These are phyloP conservation scores for Danaus plexippus DNA, from an alignment of 1,140 invertebrate genomes.

Conservation along the genomic window DNA sequence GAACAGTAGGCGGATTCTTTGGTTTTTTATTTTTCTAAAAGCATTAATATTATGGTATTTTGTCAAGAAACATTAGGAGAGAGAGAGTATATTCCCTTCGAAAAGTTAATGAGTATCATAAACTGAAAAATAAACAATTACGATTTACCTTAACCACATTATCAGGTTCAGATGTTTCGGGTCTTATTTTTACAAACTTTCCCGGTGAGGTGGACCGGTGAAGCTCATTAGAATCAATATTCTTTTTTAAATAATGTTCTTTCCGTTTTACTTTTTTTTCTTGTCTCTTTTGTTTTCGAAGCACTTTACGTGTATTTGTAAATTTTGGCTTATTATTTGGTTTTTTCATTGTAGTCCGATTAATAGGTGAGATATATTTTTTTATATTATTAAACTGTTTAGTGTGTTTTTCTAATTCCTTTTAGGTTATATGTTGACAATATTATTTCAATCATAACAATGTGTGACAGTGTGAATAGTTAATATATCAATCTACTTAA, in stretches of 20 bases:
- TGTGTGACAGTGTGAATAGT: too few relatives aligned
- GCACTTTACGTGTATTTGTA: conserved; percentile 43
- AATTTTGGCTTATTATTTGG: conserved; percentile 27
- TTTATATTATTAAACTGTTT: too few relatives aligned
- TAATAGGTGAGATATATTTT: too few relatives aligned
- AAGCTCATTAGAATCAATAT: conserved; percentile 18
- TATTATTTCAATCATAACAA: too few relatives aligned
- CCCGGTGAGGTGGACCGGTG: conserved; percentile 29
- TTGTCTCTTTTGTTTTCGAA: conserved; percentile 53
- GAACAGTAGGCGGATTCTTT: conserved; percentile 27
- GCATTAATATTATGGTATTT: conserved; percentile 1
- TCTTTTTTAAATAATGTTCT: conserved; percentile 57
- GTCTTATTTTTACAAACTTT: conserved; percentile 50
- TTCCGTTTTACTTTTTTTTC: conserved; percentile 51
- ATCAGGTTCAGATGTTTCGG: conserved; percentile 18
- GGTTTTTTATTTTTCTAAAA: conserved; percentile 38
- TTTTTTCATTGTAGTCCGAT: conserved; percentile 42
- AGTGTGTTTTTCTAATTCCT: too few relatives aligned
- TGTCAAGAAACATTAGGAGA: too few relatives aligned
- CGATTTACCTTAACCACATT: conserved; percentile 1
- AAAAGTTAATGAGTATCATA: background rate
- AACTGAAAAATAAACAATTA: conserved; percentile 2
- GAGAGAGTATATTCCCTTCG: too few relatives aligned
- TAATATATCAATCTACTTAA: too few relatives aligned
- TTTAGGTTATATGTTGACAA: too few relatives aligned